Evolutionary conservation across 2,888 invertebrate species (phyloP), one percentile per base, ranked within the genome.

Genomic region (Steinernema hermaphroditum): DNA sequence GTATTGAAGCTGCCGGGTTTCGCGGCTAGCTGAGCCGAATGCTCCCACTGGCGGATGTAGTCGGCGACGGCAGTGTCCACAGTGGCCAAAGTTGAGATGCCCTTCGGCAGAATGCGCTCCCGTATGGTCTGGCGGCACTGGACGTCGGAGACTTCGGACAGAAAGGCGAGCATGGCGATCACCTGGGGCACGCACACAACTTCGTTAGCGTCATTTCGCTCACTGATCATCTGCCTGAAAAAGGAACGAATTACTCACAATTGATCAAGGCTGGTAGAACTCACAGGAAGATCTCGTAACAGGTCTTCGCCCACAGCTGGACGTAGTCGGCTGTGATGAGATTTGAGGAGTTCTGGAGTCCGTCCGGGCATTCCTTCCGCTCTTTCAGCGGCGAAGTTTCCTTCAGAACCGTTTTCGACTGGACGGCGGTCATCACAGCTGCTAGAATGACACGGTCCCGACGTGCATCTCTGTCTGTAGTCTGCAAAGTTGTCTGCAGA

Each of bases 141-240:
- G 29, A 22, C 12, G 68, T 37, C 19, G 27, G 72, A n/a, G 8
- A 68, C 37, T 46, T 72, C 62, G 8, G 72, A 69, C 24, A 72
- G 62, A 32, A 72, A 22, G 22, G 57, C 69, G 16, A 72, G 49
- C 14, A 68, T 43, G 27, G 72, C 32, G n/a, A 72, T 70, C 27
- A 72, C 14, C n/a, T 72, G 72, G 4, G 72, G 72, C 6, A 72
- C 72, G 69, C 72, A 72, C 6, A 72, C 34, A 2, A 68, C 27
- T 0, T 34, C 62, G 37, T 72, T 72, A 6, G 27, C 50, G n/a
- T 46, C 46, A 6, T 46, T 46, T 6, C 46, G 46, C n/a, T 46
- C 46, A 19, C n/a, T 9, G 46, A 16, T 46, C 46, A 46, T 46
- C 16, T 6, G 9, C n/a, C 46, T 46, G 46, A 9, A 46, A 46